Percentiles rank a stretch among this genome's conserved stretches.
Evolutionary conservation across 2,113 vertebrate species (phyloP).

Genomic region (Panthera tigris): DNA sequence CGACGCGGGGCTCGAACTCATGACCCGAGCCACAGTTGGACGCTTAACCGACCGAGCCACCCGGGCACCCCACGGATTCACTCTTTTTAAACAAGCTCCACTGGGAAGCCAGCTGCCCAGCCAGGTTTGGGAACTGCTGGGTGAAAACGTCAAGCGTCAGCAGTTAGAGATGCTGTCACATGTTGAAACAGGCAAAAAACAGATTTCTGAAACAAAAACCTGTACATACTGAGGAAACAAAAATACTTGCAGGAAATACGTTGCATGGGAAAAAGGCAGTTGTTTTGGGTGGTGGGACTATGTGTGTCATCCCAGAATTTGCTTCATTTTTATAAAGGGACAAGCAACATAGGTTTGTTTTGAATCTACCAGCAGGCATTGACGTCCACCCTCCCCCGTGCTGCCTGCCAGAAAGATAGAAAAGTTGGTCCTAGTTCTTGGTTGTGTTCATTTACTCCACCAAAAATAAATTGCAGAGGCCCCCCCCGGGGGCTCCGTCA

Average conservation of each 20-base stretch:
- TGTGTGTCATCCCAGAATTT: not conserved
- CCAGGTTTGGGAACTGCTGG: not conserved
- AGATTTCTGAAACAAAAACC: not conserved
- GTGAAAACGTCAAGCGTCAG: not conserved
- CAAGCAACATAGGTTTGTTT: not conserved
- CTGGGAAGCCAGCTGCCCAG: conserved; percentile 20
- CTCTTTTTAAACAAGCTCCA: conserved; percentile 68
- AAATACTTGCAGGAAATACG: not conserved
- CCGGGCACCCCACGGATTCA: not conserved
- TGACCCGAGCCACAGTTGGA: too few relatives aligned
- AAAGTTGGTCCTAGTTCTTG: not conserved
- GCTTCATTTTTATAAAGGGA: not conserved
- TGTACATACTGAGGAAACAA: not conserved
- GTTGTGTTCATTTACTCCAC: not conserved
- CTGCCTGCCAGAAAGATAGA: not conserved
- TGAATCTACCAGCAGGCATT: not conserved
- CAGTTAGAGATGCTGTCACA: not conserved
- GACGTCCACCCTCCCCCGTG: too few relatives aligned
- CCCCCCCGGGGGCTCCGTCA: too few relatives aligned
- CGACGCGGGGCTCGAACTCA: too few relatives aligned
- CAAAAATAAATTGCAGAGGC: not conserved
- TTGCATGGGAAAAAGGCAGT: not conserved
- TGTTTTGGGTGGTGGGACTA: not conserved
- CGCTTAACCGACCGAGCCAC: too few relatives aligned
- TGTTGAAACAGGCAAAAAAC: not conserved